Conservation (phyloP, 2,888 invertebrate genomes). For the Pyrrhopygopsis socrates region DNA sequence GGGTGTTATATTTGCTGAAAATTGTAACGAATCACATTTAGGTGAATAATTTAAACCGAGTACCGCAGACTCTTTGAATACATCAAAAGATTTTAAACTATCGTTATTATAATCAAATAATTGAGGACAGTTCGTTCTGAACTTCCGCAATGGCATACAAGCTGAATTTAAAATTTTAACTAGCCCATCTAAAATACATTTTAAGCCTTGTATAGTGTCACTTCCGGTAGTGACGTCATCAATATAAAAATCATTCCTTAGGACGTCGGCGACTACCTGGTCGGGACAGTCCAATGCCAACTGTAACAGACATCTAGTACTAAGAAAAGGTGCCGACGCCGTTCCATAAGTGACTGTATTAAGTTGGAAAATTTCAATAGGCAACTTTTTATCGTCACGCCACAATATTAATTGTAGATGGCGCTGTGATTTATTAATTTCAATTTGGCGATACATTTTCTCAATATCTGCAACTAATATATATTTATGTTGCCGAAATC, state of each 20-base stretch:
- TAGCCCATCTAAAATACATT: background rate
- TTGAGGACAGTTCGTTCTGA: constrained; percentile 14
- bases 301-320: too few relatives aligned
- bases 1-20: background rate
- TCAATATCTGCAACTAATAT: background rate
- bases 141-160: constrained; percentile 16
- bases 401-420: constrained; percentile 21
- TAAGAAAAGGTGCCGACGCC: too few relatives aligned
- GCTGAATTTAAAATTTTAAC: constrained; percentile 21
- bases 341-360: too few relatives aligned
- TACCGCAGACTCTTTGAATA: constrained; percentile 11
- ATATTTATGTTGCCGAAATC: constrained; percentile 4
- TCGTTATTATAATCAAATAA: constrained; percentile 4
- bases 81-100: background rate
- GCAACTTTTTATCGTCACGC: background rate
- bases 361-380: background rate
- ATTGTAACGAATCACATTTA: constrained; percentile 17
- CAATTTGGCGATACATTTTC: constrained; percentile 12
- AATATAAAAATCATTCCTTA: constrained; percentile 11
- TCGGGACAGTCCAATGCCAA: background rate
- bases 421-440: background rate
- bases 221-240: constrained; percentile 20
- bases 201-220: background rate
- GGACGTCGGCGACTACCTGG: background rate
- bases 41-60: constrained; percentile 26